Base-by-base conservation (phyloP, 1,140 invertebrate genomes). In the Drosophila sp. region DNA sequence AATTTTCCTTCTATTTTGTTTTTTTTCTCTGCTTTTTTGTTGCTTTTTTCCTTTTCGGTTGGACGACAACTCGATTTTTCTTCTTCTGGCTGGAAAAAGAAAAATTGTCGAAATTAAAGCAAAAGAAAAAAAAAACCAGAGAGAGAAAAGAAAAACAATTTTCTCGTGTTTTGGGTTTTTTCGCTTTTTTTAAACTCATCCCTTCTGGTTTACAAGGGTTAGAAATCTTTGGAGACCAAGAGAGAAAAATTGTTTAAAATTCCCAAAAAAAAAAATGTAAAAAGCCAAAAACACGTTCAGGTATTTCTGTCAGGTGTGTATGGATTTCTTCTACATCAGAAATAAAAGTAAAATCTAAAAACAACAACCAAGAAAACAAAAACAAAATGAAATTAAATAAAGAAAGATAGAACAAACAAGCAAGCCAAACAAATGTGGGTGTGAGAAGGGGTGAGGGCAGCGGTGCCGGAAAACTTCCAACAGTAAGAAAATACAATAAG, bases 51-150 rank as follows among this genome's bases (percentile, higher is more conserved):
- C 44, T 67, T 86, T 58, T 67, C 66, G 66, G 67, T 62, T 67
- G 60, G 64, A 68, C 82, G 83, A 82, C 83, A 85, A 87, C 83
- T 87, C 83, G 79, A 87, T 87, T 87, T 87, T 87, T 87, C 84
- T 87, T 87, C 79, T 87, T 89, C 69, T 84, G 73, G 77, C 80
- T 50, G 25, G 44, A 50, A 74, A 47, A 89, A 89, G 84, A 89
- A 89, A 89, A 89, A 89, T 89, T 89, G 86, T 80, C 84, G 54
- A 89, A 89, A 89, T 89, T 89, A 89, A 89, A 84, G 84, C 74
- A 89, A 50, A 2, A 50, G 8, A 75, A n/a, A 60, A 58, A 87
- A 47, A 7, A 23, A 47, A 47, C 25, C 8, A 25, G 44, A 50
- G 44, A 25, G 3, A 50, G 23, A 50, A 87, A 89, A 89, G 71